A percentile compares a stretch with the other conserved stretches of the same genome.
Conservation (phyloP, 2,113 vertebrate genomes). For the Ibidorhyncha struthersii region DNA sequence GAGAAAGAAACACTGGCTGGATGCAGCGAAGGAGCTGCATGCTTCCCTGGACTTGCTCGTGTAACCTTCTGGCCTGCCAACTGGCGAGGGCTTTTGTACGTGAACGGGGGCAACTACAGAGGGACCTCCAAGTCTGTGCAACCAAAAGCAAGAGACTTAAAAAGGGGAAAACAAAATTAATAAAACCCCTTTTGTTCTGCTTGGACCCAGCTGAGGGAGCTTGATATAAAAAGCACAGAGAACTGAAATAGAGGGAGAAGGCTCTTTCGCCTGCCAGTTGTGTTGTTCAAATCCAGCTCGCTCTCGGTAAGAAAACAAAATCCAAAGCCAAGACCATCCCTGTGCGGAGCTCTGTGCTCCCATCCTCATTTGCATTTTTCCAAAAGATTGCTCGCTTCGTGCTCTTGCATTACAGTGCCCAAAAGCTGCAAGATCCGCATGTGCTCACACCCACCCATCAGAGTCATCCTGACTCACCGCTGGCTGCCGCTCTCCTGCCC, state of each 20-base stretch:
- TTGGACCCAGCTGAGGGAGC: neutral
- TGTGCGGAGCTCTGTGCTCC: fast-evolving
- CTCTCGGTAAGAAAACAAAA: neutral
- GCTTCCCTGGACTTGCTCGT: neutral
- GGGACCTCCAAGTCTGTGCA: neutral
- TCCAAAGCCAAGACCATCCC: neutral
- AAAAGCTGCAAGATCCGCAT: neutral
- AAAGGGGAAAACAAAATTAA: neutral
- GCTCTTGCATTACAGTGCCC: neutral
- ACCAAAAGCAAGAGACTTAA: neutral
- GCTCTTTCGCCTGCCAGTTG: neutral
- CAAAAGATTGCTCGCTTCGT: fast-evolving
- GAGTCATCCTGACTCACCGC: neutral
- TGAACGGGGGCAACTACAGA: neutral
- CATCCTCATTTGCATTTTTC: neutral
- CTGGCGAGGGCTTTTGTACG: neutral
- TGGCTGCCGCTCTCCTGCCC: neutral
- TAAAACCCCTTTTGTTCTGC: neutral
- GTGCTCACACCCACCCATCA: neutral
- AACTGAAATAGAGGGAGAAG: neutral
- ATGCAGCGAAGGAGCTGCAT: neutral
- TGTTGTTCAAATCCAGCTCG: neutral
- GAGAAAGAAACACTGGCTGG: neutral
- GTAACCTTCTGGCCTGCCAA: neutral
- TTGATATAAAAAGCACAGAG: neutral